A percentile compares a stretch with the other conserved stretches of the same genome.
phyloP scores from a whole-genome alignment of 2,797 vertebrate species.

The Astyanax mexicanus region DNA sequence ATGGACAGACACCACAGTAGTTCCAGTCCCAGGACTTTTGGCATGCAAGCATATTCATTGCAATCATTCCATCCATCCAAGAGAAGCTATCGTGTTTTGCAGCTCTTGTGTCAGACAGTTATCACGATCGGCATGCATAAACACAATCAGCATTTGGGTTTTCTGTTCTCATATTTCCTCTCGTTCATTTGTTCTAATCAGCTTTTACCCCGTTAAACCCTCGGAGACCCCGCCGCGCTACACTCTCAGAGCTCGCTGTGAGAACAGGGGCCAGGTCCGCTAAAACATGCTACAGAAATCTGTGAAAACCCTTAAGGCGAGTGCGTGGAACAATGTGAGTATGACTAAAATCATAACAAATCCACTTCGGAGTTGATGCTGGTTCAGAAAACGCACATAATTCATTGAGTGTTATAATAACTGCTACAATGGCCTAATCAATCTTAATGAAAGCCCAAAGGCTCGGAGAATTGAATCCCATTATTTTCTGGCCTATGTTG shows the following conservation, averaged over 20 bases:
- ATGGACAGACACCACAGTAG: too few relatives aligned
- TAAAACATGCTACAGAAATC: conserved; percentile 24
- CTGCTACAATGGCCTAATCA: not conserved
- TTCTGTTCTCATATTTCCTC: conserved; percentile 13
- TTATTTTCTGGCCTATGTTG: conserved; percentile 1
- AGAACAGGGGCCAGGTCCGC: conserved; percentile 21
- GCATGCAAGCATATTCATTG: too few relatives aligned
- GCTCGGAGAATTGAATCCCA: conserved; percentile 1
- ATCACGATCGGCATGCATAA: not conserved
- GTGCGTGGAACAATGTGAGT: not conserved
- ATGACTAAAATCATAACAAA: conserved; percentile 36
- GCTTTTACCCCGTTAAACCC: conserved; percentile 22
- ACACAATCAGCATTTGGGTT: not conserved
- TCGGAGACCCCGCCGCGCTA: conserved; percentile 1
- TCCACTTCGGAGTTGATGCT: not conserved
- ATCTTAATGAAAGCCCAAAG: conserved; percentile 39
- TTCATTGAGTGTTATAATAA: not conserved
- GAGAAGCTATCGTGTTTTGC: not conserved
- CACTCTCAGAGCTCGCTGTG: conserved; percentile 9
- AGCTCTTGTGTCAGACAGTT: not conserved
- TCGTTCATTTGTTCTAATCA: conserved; percentile 38
- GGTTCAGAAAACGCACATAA: conserved; percentile 21
- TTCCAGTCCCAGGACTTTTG: too few relatives aligned
- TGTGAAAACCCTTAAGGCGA: not conserved
- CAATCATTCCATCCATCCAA: not conserved